These are phyloP conservation scores for Neosilurus mollespiculum DNA, from an alignment of 2,797 vertebrate species.

Conservation along the genomic window DNA sequence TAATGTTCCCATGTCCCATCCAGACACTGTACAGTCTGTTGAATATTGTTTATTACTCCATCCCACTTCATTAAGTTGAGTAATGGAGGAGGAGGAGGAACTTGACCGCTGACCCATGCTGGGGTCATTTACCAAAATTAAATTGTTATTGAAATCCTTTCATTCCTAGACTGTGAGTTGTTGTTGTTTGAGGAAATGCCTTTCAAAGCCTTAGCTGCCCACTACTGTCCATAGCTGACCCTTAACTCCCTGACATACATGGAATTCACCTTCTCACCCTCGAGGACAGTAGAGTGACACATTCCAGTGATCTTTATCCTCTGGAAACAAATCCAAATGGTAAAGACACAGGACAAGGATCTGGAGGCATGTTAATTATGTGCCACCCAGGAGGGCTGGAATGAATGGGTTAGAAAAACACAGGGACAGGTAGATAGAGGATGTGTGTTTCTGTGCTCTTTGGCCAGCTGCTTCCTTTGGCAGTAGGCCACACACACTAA, in stretches of 20 bases:
- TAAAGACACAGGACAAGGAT: slow-evolving; percentile 25
- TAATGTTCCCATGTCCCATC: slow-evolving; percentile 15
- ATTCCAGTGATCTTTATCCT: slow-evolving; percentile 47
- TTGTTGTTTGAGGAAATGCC: slow-evolving; percentile 50
- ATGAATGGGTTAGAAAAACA: slow-evolving; percentile 48
- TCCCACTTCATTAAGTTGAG: slow-evolving; percentile 30
- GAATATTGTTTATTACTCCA: slow-evolving; percentile 17
- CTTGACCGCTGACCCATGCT: slow-evolving; percentile 32
- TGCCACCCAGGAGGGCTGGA: slow-evolving; percentile 34
- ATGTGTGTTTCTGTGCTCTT: slow-evolving; percentile 57
- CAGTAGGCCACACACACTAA: slow-evolving; percentile 25
- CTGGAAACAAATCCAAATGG: slow-evolving; percentile 45
- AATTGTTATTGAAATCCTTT: slow-evolving; percentile 49
- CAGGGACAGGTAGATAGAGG: slow-evolving; percentile 56
- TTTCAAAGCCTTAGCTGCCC: slow-evolving; percentile 47
- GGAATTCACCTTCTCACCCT: slow-evolving; percentile 39
- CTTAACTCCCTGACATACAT: slow-evolving; percentile 29
- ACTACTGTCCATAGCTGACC: slow-evolving; percentile 34
- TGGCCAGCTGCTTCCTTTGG: slow-evolving; percentile 58
- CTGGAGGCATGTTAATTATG: slow-evolving; percentile 24
- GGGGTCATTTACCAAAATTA: slow-evolving; percentile 46
- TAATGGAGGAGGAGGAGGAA: slow-evolving; percentile 27
- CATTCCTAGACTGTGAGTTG: slow-evolving; percentile 48
- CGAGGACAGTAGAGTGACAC: slow-evolving; percentile 25
- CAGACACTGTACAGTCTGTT: slow-evolving; percentile 24